Evolutionary conservation across 2,113 vertebrate species (phyloP).

Genomic region (Notarius lentiginosus): DNA sequence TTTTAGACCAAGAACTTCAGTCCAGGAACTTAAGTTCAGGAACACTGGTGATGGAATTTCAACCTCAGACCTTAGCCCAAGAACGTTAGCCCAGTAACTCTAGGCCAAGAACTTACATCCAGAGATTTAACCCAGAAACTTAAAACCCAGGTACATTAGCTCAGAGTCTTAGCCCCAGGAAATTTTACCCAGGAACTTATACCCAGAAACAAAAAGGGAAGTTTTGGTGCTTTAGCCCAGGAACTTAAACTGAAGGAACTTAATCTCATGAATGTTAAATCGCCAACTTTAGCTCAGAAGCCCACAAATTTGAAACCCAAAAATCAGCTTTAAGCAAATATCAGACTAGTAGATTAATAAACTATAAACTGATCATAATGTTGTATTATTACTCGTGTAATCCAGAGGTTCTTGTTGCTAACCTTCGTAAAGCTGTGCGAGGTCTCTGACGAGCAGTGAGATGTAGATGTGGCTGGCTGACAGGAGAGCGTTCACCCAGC

Average conservation of each 20-base stretch:
- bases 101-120: neutral
- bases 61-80: neutral
- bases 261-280: neutral
- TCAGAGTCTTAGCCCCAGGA: neutral
- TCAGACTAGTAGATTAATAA: neutral
- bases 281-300: neutral
- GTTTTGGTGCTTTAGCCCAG: no score
- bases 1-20: no score
- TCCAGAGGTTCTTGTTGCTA: neutral
- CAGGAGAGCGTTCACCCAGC: conserved; percentile 73
- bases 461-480: conserved; percentile 72
- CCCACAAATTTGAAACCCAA: neutral
- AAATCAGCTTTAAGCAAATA: neutral
- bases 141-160: neutral
- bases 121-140: neutral
- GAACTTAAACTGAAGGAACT: neutral
- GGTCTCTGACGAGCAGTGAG: conserved; percentile 66
- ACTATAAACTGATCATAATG: neutral
- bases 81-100: neutral
- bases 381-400: neutral
- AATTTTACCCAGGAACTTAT: neutral
- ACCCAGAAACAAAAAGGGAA: neutral
- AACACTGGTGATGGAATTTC: neutral
- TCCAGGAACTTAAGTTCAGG: neutral
- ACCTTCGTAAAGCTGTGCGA: conserved; percentile 71